Conservation (phyloP, 2,797 vertebrate species). For the Pseudochirops corinnae region DNA sequence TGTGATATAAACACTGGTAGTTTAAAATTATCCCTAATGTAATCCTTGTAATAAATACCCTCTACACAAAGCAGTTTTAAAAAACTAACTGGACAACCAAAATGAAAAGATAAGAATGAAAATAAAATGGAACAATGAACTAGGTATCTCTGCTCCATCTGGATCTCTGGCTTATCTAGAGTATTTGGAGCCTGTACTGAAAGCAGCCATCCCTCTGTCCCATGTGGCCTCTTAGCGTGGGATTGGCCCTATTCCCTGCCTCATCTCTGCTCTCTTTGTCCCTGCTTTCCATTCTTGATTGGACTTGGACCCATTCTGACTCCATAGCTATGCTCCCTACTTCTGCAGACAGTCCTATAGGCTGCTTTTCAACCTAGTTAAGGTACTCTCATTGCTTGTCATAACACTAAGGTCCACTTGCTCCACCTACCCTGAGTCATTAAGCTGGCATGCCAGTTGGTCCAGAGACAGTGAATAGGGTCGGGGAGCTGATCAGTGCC, state of each 20-base stretch:
- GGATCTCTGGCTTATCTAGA: slow-evolving; percentile 38
- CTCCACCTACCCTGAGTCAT: neutral
- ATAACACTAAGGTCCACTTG: neutral
- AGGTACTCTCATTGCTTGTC: neutral
- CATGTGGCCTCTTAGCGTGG: neutral
- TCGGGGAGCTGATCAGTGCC: neutral
- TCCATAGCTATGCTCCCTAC: neutral
- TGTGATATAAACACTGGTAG: slow-evolving; percentile 53
- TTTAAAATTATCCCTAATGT: slow-evolving; percentile 55
- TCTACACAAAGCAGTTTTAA: slow-evolving; percentile 37
- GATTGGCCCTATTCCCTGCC: neutral
- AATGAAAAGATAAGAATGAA: slow-evolving; percentile 51
- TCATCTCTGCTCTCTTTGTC: neutral
- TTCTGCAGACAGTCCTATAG: neutral
- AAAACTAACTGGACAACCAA: slow-evolving; percentile 51
- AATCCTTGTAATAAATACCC: slow-evolving; percentile 51
- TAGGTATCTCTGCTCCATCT: neutral
- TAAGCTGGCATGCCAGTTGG: neutral
- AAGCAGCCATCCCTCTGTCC: slow-evolving; percentile 33
- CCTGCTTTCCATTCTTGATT: neutral
- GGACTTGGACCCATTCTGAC: neutral
- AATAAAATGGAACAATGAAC: slow-evolving; percentile 22
- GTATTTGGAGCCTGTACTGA: slow-evolving; percentile 34
- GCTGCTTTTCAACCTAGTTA: neutral
- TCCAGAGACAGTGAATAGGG: neutral